Conservation (phyloP, 2,888 invertebrate species). For the Callosobruchus maculatus region DNA sequence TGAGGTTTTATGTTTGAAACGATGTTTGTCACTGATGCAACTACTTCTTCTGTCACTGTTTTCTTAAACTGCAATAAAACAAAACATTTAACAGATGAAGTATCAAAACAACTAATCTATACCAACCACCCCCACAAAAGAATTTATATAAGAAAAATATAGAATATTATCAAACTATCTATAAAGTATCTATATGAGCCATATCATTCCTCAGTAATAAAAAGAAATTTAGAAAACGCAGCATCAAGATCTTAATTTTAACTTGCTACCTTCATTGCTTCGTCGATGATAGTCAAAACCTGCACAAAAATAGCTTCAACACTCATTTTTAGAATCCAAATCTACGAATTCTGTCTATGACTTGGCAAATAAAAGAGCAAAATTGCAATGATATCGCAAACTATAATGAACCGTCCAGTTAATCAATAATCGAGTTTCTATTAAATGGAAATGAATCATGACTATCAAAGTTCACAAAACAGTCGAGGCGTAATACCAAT, state of each 20-base stretch:
- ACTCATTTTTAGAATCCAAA: background rate
- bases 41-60: conserved; percentile 39
- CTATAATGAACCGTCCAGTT: background rate
- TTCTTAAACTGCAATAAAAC: conserved; percentile 43
- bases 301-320: background rate
- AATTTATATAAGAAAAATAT: too few relatives aligned
- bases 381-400: background rate
- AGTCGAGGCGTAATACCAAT: background rate
- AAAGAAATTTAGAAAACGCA: too few relatives aligned
- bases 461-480: background rate
- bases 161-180: too few relatives aligned
- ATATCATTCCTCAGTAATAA: too few relatives aligned
- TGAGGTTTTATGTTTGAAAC: conserved; percentile 25
- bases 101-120: too few relatives aligned
- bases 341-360: background rate
- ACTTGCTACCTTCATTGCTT: background rate
- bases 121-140: too few relatives aligned
- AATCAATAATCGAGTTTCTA: background rate
- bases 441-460: background rate
- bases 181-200: too few relatives aligned
- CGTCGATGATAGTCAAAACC: background rate
- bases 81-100: too few relatives aligned
- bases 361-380: background rate
- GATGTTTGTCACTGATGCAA: conserved; percentile 29
- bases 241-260: background rate